These are phyloP conservation scores for Polypedilum pembai DNA, from an alignment of 1,140 invertebrate genomes.

Conservation along the genomic window DNA sequence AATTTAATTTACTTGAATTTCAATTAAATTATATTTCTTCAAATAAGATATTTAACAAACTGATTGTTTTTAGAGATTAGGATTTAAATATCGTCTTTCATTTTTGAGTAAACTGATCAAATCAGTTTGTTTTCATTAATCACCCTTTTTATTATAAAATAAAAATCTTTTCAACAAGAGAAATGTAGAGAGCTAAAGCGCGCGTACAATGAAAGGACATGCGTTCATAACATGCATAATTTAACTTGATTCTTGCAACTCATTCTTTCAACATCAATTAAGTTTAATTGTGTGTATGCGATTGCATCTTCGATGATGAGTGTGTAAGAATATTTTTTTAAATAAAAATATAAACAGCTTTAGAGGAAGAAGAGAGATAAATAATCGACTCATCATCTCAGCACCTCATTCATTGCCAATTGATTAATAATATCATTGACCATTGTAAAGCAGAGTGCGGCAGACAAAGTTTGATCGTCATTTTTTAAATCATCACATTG, in stretches of 20 bases:
- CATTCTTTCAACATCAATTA: slow-evolving; percentile 24
- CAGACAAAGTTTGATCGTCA: slow-evolving; percentile 21
- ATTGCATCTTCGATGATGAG: slow-evolving; percentile 10
- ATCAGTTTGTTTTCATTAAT: not conserved
- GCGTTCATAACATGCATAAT: slow-evolving; percentile 27
- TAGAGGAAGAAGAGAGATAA: not conserved
- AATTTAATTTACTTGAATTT: not conserved
- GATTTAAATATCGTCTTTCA: not conserved
- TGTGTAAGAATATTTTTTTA: not conserved
- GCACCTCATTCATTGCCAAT: slow-evolving; percentile 21
- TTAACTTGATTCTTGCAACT: slow-evolving; percentile 1
- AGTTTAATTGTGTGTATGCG: not conserved
- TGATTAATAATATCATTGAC: slow-evolving; percentile 28
- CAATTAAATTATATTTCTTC: too few species aligned
- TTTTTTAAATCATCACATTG: slow-evolving; percentile 23
- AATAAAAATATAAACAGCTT: not conserved
- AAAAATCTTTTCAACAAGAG: too few species aligned
- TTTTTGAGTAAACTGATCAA: not conserved
- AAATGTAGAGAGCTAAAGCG: too few species aligned
- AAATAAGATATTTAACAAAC: too few species aligned
- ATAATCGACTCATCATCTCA: not conserved
- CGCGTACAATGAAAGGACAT: not conserved
- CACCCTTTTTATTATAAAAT: not conserved
- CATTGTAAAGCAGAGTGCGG: not conserved
- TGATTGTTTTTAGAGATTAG: too few species aligned